phyloP scores from a whole-genome alignment of 1,140 invertebrate species.

The Philopotamus ludificatus region DNA sequence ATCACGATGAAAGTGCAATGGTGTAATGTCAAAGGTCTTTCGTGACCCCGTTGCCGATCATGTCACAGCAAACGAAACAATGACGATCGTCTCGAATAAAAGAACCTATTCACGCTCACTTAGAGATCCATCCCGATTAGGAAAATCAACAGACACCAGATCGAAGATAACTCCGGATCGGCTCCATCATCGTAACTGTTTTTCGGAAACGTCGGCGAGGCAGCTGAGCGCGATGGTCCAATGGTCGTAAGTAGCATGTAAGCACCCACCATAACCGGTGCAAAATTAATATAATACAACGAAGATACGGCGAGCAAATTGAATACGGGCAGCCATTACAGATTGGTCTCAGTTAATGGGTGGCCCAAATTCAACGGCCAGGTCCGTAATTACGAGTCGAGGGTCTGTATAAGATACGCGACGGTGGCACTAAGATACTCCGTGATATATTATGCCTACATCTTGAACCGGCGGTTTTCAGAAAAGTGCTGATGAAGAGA shows the following conservation, averaged over 20 bases:
- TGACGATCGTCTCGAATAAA: neutral
- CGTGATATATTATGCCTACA: neutral
- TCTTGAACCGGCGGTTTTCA: neutral
- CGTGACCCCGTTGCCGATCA: neutral
- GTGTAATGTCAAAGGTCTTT: neutral
- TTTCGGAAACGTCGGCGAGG: too few species aligned
- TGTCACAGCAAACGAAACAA: neutral
- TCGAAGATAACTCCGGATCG: too few species aligned
- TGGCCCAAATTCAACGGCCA: neutral
- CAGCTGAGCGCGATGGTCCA: too few species aligned
- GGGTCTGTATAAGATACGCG: neutral
- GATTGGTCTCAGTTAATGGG: conserved; percentile 10
- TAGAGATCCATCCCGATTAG: neutral
- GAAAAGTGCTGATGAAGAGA: too few species aligned
- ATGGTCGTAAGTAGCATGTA: too few species aligned
- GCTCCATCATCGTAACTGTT: too few species aligned
- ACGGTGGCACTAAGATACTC: neutral
- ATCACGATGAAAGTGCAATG: too few species aligned
- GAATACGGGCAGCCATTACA: neutral
- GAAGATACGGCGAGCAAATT: conserved; percentile 4
- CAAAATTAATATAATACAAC: neutral
- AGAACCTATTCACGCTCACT: neutral
- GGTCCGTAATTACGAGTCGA: neutral
- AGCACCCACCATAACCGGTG: neutral
- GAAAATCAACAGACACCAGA: neutral